These are phyloP conservation scores for Apodemus speciosus DNA, from an alignment of 2,113 vertebrate genomes.

Conservation along the genomic window DNA sequence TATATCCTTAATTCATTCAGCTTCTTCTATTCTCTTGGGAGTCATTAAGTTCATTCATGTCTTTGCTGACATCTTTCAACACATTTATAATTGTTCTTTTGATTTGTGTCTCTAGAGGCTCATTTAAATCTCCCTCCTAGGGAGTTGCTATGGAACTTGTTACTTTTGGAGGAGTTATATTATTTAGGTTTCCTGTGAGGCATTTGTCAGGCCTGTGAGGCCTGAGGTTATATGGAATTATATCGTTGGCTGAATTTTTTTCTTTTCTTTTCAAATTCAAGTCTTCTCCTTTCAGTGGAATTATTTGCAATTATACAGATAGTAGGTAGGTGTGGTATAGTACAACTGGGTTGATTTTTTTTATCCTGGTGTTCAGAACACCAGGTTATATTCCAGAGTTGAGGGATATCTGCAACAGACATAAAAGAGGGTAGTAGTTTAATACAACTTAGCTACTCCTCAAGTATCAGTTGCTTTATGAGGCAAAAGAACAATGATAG, in stretches of 20 bases:
- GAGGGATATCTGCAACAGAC: background rate
- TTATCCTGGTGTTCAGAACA: too few species aligned
- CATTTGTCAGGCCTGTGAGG: too few species aligned
- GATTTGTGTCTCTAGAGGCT: background rate
- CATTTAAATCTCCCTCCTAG: background rate
- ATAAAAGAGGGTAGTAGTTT: background rate
- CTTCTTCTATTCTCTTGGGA: background rate
- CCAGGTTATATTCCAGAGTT: background rate
- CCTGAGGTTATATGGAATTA: background rate
- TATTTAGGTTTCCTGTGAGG: background rate
- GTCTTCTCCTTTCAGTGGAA: background rate
- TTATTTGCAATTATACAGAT: background rate
- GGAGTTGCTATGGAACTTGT: background rate
- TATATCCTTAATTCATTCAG: background rate
- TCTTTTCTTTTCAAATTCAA: background rate
- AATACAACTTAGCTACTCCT: background rate
- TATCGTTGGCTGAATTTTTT: background rate
- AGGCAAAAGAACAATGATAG: background rate
- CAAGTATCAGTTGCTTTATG: background rate
- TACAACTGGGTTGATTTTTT: background rate
- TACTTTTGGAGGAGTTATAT: background rate
- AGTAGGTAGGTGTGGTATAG: background rate
- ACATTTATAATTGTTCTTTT: background rate
- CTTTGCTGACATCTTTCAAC: background rate
- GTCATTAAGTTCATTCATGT: background rate